phyloP scores from a whole-genome alignment of 2,797 vertebrate genomes.

The Spondyliosoma cantharus region DNA sequence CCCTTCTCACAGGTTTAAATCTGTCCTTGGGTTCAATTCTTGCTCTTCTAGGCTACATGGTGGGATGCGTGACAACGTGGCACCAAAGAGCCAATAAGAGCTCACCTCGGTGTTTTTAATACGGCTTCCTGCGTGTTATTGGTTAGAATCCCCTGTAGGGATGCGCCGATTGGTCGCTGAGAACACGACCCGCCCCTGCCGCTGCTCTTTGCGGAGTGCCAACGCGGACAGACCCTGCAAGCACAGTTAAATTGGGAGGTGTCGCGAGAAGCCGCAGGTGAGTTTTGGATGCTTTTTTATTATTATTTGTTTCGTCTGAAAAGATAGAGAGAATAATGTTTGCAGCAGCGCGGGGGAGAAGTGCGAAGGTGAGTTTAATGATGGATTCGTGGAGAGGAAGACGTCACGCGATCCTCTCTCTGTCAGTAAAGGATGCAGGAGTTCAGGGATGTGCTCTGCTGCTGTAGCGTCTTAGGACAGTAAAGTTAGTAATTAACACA shows the following conservation, averaged over 20 bases:
- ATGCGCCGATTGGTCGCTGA: conserved; percentile 41
- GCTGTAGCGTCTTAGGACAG: too few species aligned
- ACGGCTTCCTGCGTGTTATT: conserved; percentile 61
- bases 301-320: background rate
- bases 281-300: conserved; percentile 22
- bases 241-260: background rate
- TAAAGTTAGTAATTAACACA: too few species aligned
- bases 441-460: too few species aligned
- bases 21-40: too few species aligned
- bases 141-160: conserved; percentile 24
- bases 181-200: conserved; percentile 26
- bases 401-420: too few species aligned
- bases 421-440: too few species aligned
- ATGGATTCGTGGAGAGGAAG: background rate
- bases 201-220: conserved; percentile 69
- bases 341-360: background rate
- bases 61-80: conserved; percentile 87
- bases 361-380: background rate
- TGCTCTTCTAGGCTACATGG: too few species aligned
- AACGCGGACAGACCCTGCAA: conserved; percentile 67
- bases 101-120: rapidly evolving
- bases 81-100: conserved; percentile 81
- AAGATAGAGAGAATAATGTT: background rate
- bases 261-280: conserved; percentile 34
- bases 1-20: too few species aligned